These are phyloP conservation scores for Anabas testudineus DNA, from an alignment of 2,797 vertebrate species.

Conservation along the genomic window DNA sequence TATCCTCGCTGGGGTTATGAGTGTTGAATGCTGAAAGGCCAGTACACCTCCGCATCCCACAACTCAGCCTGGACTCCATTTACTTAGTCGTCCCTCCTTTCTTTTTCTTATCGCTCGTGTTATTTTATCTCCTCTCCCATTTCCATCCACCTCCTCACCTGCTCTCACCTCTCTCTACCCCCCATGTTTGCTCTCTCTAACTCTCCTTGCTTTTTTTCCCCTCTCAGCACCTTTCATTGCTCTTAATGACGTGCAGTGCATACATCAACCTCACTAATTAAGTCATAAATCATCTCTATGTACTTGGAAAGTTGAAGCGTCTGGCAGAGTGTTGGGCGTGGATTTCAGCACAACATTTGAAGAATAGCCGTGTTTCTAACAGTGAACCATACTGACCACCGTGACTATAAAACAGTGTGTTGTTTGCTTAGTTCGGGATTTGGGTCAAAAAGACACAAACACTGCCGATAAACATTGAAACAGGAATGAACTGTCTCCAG, in stretches of 20 bases:
- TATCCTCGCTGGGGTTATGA: slow-evolving; percentile 40
- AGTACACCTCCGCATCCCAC: slow-evolving; percentile 27
- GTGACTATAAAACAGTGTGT: too few species aligned
- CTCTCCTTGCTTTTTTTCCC: slow-evolving; percentile 16
- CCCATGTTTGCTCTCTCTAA: not conserved
- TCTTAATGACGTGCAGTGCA: slow-evolving; percentile 48
- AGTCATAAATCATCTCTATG: slow-evolving; percentile 63
- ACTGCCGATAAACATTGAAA: too few species aligned
- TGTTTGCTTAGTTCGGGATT: too few species aligned
- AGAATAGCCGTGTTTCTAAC: slow-evolving; percentile 6
- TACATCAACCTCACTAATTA: slow-evolving; percentile 65
- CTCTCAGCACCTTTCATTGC: slow-evolving; percentile 58
- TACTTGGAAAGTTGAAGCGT: slow-evolving; percentile 21
- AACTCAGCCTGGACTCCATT: slow-evolving; percentile 7
- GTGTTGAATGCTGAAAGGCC: slow-evolving; percentile 35
- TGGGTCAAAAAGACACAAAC: too few species aligned
- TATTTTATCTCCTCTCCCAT: not conserved
- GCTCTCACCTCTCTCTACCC: not conserved
- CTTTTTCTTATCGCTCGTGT: not conserved
- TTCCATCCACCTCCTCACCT: not conserved
- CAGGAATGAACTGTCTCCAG: too few species aligned
- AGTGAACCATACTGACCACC: not conserved
- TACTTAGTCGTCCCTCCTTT: not conserved
- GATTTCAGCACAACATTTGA: not conserved
- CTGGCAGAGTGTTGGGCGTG: slow-evolving; percentile 3